Conservation (phyloP, 1,140 invertebrate species). For the Nixonia krombeini region DNA sequence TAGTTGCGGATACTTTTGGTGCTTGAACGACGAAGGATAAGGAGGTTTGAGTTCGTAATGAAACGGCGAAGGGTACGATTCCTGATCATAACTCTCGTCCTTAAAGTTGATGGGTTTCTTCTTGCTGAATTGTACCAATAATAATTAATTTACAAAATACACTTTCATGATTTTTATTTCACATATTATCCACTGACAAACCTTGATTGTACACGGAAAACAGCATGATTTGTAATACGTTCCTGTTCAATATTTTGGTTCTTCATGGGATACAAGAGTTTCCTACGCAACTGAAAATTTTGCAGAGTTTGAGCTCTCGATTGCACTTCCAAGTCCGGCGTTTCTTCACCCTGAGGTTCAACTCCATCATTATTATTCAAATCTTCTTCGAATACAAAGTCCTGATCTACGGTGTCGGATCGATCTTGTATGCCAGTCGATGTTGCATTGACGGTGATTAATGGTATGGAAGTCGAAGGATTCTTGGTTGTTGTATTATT, state of each 20-base stretch:
- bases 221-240: slow-evolving; percentile 61
- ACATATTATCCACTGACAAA: slow-evolving; percentile 14
- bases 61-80: slow-evolving; percentile 59
- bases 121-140: too few relatives aligned
- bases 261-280: slow-evolving; percentile 45
- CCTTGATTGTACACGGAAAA: slow-evolving; percentile 62
- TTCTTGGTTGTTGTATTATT: background rate
- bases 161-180: background rate
- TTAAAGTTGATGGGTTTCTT: slow-evolving; percentile 11
- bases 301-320: slow-evolving; percentile 53
- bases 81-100: slow-evolving; percentile 7
- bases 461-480: background rate
- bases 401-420: slow-evolving; percentile 25
- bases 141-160: background rate
- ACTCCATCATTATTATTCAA: slow-evolving; percentile 10
- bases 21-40: slow-evolving; percentile 60
- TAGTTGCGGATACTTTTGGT: slow-evolving; percentile 67
- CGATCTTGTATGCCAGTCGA: slow-evolving; percentile 28
- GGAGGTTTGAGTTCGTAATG: slow-evolving; percentile 61
- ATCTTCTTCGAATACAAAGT: slow-evolving; percentile 44
- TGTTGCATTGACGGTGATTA: background rate
- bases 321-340: slow-evolving; percentile 24
- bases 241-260: slow-evolving; percentile 43
- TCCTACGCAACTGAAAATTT: slow-evolving; percentile 59
- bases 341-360: slow-evolving; percentile 18